phyloP scores from a whole-genome alignment of 35 echinoderm and acorn worm species.

The Ophiothrix spiculata region DNA sequence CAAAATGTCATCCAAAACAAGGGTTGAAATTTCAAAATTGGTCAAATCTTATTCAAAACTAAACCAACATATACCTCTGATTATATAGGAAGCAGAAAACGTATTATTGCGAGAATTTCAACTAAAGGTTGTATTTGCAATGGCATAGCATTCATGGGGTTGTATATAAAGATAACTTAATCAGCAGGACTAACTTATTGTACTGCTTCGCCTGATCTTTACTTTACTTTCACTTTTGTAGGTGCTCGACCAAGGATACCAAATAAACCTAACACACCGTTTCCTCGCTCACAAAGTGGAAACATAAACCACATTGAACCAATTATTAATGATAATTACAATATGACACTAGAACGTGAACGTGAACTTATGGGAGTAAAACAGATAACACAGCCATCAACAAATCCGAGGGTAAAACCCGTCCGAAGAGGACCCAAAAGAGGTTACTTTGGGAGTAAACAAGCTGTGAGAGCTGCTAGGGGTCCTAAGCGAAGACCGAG shows the following conservation, averaged over 20 bases:
- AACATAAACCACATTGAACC: no score
- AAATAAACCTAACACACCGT: neutral
- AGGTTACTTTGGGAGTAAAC: neutral
- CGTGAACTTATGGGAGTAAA: neutral
- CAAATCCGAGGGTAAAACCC: neutral
- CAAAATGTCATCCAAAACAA: no score
- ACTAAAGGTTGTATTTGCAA: no score
- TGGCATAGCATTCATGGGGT: no score
- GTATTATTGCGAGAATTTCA: no score
- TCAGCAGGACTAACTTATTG: no score
- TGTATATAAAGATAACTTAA: no score
- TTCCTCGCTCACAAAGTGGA: neutral
- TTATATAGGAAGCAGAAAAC: no score
- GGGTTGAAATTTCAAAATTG: no score
- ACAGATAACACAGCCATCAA: neutral
- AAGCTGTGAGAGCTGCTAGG: neutral
- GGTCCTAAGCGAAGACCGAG: neutral
- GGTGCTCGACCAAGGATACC: neutral
- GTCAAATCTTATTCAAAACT: no score
- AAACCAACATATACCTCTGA: no score
- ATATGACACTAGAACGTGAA: neutral
- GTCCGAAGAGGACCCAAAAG: neutral
- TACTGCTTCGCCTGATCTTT: neutral
- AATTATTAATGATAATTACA: neutral
- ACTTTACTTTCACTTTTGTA: neutral